These are phyloP conservation scores for Porites divaricata DNA, from an alignment of 92 coral and sea anemone species.

Conservation along the genomic window DNA sequence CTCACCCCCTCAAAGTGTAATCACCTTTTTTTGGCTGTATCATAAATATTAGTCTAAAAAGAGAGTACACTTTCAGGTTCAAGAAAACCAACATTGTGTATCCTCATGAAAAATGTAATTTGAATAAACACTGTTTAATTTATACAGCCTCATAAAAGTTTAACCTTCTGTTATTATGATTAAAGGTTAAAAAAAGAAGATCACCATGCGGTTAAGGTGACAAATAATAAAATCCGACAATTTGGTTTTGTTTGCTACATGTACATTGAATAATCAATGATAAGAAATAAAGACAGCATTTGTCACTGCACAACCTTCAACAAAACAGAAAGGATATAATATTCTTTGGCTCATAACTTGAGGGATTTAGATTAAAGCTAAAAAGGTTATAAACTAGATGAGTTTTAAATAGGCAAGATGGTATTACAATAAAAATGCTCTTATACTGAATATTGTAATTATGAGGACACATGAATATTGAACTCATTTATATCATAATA, in stretches of 20 bases:
- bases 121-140: neutral
- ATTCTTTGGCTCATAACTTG: neutral
- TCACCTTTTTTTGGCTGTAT: neutral
- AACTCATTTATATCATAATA: neutral
- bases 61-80: neutral
- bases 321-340: neutral
- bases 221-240: constrained; percentile 3
- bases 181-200: constrained; percentile 23
- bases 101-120: constrained; percentile 4
- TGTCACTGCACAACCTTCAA: neutral
- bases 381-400: constrained; percentile 8
- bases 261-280: constrained; percentile 9
- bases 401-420: neutral
- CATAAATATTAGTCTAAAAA: neutral
- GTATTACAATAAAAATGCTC: neutral
- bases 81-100: neutral
- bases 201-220: constrained; percentile 35
- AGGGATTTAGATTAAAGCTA: neutral
- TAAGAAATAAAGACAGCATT: constrained; percentile 6
- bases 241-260: constrained; percentile 1
- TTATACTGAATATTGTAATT: neutral
- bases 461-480: constrained; percentile 20
- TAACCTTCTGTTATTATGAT: constrained; percentile 20
- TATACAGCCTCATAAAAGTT: constrained; percentile 37
- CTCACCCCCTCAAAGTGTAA: neutral